Percentiles rank a stretch among this genome's conserved stretches.
phyloP scores from a whole-genome alignment of 1,140 invertebrate species.

The Luehdorfia chinensis region DNA sequence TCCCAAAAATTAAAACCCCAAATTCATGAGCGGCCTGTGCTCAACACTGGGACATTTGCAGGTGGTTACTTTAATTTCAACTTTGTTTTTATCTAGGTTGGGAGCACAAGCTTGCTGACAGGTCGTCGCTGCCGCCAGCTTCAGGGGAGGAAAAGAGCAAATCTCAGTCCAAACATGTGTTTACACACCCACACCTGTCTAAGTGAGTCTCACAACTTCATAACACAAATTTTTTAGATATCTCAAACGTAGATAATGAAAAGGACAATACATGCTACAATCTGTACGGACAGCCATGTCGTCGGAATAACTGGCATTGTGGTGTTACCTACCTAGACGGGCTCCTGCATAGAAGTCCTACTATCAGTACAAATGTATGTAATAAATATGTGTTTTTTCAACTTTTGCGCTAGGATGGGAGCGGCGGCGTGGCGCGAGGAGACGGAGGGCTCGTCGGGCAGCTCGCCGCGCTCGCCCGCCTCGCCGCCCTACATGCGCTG shows the following conservation, averaged over 20 bases:
- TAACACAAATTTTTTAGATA: no score
- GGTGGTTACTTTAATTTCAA: no score
- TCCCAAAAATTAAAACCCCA: no score
- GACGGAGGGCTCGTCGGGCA: slow-evolving; percentile 67
- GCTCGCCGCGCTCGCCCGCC: slow-evolving; percentile 69
- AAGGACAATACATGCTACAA: no score
- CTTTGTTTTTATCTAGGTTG: slow-evolving; percentile 69
- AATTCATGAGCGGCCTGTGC: no score
- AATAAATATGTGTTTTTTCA: neutral
- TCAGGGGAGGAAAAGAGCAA: slow-evolving; percentile 73
- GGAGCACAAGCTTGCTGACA: slow-evolving; percentile 78
- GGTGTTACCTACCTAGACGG: no score
- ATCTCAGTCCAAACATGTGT: slow-evolving; percentile 72
- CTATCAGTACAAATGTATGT: no score
- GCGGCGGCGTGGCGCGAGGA: slow-evolving; percentile 63
- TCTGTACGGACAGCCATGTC: no score
- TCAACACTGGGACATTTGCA: no score
- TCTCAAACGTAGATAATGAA: no score
- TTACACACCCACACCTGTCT: slow-evolving; percentile 64
- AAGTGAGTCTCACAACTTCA: slow-evolving; percentile 40
- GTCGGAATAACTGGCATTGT: no score
- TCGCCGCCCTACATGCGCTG: slow-evolving; percentile 90
- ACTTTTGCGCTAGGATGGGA: slow-evolving; percentile 37
- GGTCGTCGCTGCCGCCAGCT: slow-evolving; percentile 76
- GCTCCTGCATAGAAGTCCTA: no score